Base-by-base conservation (phyloP, 2,888 invertebrate genomes). In the Tetragonisca angustula region DNA sequence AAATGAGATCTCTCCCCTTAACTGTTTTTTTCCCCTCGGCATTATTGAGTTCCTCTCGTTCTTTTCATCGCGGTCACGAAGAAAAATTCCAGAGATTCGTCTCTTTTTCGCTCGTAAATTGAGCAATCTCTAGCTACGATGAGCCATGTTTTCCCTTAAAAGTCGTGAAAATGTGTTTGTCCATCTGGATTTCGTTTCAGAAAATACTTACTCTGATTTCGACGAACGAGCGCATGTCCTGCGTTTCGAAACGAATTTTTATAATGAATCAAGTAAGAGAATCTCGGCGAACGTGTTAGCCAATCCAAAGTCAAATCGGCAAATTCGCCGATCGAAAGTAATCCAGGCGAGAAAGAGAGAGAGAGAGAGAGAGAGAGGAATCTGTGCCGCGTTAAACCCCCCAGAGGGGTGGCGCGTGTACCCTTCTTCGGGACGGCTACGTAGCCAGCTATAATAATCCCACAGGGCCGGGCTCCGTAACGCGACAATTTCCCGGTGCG, bases 401-500 rank as follows among this genome's bases (percentile, higher is more conserved):
- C 24, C 11, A 24, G n/a, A 24, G 15, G 83, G 72, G 32, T 36
- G 27, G 24, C 43, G 50, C 74, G 24, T 68, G 43, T 50, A 50
- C 77, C 83, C 83, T 76, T 76, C 64, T 74, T 76, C 64, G 21
- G 83, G 56, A 59, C 24, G 67, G 24, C 27, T 3, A n/a, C 2
- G n/a, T 32, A 65, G 61, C 68, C 82, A 62, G 70, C 86, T 86
- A 84, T 89, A 84, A 89, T 91, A 91, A 92, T 92, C 91, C 93
- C 91, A 90, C 89, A 91, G 76, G 91, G 90, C 87, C 82, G 81
- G 81, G 79, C 86, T 74, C 87, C 78, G 87, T 83, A 86, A 92
- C 91, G 90, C 89, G 92, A 93, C 93, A 93, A 94, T 94, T 94
- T 94, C 93, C 91, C 94, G 94, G 94, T 94, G 94, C 93, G 93